Base-by-base conservation (phyloP, 2,888 invertebrate genomes). In the Eupelmus urozonus region DNA sequence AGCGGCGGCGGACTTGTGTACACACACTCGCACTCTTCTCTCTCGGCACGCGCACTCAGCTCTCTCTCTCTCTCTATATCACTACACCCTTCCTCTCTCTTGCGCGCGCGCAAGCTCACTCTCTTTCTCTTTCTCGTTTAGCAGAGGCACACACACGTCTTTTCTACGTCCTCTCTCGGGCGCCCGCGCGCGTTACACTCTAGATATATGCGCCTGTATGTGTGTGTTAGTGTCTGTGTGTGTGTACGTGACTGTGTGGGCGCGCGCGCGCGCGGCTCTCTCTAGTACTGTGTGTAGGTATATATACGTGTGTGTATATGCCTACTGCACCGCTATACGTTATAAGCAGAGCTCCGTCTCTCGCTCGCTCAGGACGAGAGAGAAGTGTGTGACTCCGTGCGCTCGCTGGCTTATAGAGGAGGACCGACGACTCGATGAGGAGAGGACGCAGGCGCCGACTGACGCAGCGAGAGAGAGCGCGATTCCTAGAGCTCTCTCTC, bases 401-500 rank as follows among this genome's bases (percentile, higher is more conserved):
- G n/a, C n/a, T n/a, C n/a, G n/a, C n/a, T n/a, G n/a, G n/a, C 9
- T 34, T 34, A 34, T 34, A 34, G 9, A 9, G 9, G 9, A 34
- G 77, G 82, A 81, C 77, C 79, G 57, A 16, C 70, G 59, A 4
- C 34, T 7, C 18, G 69, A 59, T 29, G 60, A 60, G 59, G 45
- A 45, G 60, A 72, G 62, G 62, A 62, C 62, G 16, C 62, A 62
- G 40, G 84, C 85, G 84, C 34, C 9, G 20, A 87, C 87, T 87
- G 87, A 87, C 87, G 87, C 85, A 87, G 85, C 85, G 83, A 85
- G 83, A 86, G n/a, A n/a, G n/a, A 84, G 85, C 85, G 86, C 86
- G 87, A 23, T 42, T 62, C 62, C 62, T 62, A 20, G 40, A 42
- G 11, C 29, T 5, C n/a, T 34, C 59, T n/a, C 29, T 23, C n/a